These are phyloP conservation scores for Orgyia antiqua DNA, from an alignment of 2,888 invertebrate genomes.

Conservation along the genomic window DNA sequence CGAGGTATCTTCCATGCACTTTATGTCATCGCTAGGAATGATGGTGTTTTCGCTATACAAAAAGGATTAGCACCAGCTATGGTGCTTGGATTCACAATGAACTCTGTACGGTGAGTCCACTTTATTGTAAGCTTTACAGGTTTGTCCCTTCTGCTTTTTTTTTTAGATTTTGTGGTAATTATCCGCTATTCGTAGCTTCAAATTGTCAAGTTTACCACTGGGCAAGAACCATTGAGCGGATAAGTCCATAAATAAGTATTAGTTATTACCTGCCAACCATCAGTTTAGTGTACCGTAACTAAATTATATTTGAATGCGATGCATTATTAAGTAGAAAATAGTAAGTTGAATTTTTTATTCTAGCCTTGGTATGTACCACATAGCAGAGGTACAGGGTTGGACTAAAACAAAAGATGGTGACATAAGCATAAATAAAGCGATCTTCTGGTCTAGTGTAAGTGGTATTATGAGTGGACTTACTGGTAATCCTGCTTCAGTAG, in stretches of 20 bases:
- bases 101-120: conserved; percentile 65
- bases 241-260: no score
- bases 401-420: conserved; percentile 56
- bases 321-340: no score
- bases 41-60: conserved; percentile 86
- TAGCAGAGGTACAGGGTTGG: conserved; percentile 78
- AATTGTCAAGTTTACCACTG: no score
- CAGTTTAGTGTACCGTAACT: no score
- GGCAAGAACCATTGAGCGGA: no score
- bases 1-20: conserved; percentile 88
- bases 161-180: no score
- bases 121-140: no score
- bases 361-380: conserved; percentile 82
- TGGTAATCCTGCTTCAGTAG: conserved; percentile 86
- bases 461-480: conserved; percentile 83
- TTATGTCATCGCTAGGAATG: conserved; percentile 82
- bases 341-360: no score
- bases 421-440: conserved; percentile 49
- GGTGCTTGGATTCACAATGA: conserved; percentile 84
- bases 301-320: no score
- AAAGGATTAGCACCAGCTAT: conserved; percentile 90
- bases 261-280: no score
- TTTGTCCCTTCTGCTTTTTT: no score
- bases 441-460: conserved; percentile 69
- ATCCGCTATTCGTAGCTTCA: no score